phyloP scores from a whole-genome alignment of 1,140 invertebrate species.

The Zaprionus tsacasi region DNA sequence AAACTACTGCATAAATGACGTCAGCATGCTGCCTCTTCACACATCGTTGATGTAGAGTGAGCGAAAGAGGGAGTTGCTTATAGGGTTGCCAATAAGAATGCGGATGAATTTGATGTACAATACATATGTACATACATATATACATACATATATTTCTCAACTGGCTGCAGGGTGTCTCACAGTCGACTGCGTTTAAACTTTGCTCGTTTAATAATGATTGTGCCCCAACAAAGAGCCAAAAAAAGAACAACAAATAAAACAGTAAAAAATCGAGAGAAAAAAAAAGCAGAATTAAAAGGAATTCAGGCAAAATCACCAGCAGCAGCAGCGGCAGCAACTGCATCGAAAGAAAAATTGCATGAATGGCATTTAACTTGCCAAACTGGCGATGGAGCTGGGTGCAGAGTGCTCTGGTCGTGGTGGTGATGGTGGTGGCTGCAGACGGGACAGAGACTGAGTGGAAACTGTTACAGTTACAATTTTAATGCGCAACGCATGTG shows the following conservation, averaged over 20 bases:
- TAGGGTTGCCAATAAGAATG: background rate
- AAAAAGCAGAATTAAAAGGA: constrained; percentile 53
- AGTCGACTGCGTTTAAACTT: background rate
- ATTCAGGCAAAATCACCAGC: constrained; percentile 53
- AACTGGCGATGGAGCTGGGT: constrained; percentile 13
- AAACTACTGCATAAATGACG: constrained; percentile 1
- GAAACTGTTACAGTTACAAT: constrained; percentile 74
- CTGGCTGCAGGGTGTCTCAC: background rate
- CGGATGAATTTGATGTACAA: background rate
- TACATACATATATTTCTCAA: background rate
- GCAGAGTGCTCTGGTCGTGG: too few species aligned
- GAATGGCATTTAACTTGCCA: constrained; percentile 77
- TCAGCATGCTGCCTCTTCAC: background rate
- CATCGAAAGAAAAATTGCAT: constrained; percentile 53
- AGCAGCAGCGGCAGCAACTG: constrained; percentile 36
- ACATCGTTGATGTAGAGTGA: background rate
- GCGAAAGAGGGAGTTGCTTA: background rate
- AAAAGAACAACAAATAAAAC: background rate
- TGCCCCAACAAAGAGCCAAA: constrained; percentile 2
- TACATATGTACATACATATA: too few species aligned
- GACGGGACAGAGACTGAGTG: constrained; percentile 11
- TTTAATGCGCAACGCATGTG: constrained; percentile 80
- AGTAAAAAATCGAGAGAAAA: background rate
- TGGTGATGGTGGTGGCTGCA: background rate
- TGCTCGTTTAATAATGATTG: constrained; percentile 2